Evolutionary conservation across 2,888 invertebrate genomes (phyloP).

Genomic region (Dicranocentrus wangi): DNA sequence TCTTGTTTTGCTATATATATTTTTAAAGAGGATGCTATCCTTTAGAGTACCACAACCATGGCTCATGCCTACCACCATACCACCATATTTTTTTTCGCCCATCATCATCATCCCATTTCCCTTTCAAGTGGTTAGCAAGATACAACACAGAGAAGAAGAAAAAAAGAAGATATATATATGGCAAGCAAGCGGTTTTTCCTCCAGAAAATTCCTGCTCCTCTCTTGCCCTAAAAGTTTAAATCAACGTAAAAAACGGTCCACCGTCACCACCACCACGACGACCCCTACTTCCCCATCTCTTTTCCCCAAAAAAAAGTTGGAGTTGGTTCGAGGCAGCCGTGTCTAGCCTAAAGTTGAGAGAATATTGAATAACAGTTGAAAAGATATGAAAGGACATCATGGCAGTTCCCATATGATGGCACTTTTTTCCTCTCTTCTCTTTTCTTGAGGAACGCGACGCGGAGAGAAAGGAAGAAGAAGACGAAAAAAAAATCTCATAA

Average conservation of each 20-base stretch:
- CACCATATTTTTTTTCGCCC: too few relatives aligned
- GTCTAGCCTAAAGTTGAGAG: too few relatives aligned
- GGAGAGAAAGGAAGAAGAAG: neutral
- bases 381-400: slow-evolving; percentile 23
- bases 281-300: neutral
- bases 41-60: too few relatives aligned
- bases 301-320: neutral
- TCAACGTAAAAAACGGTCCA: slow-evolving; percentile 25
- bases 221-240: slow-evolving; percentile 7
- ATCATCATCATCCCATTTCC: neutral
- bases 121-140: too few relatives aligned
- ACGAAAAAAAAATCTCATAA: slow-evolving; percentile 33
- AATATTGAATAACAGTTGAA: slow-evolving; percentile 19
- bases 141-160: too few relatives aligned
- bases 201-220: slow-evolving; percentile 8
- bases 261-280: too few relatives aligned
- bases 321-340: too few relatives aligned
- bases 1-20: too few relatives aligned
- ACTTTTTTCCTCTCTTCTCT: too few relatives aligned
- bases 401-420: slow-evolving; percentile 24
- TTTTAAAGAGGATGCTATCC: too few relatives aligned
- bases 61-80: too few relatives aligned
- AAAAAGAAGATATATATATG: too few relatives aligned
- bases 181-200: slow-evolving; percentile 1
- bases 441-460: neutral